Evolutionary conservation across 2,797 vertebrate genomes (phyloP), one percentile per base, ranked within the genome.

Genomic region (Scomberomorus guttatus): DNA sequence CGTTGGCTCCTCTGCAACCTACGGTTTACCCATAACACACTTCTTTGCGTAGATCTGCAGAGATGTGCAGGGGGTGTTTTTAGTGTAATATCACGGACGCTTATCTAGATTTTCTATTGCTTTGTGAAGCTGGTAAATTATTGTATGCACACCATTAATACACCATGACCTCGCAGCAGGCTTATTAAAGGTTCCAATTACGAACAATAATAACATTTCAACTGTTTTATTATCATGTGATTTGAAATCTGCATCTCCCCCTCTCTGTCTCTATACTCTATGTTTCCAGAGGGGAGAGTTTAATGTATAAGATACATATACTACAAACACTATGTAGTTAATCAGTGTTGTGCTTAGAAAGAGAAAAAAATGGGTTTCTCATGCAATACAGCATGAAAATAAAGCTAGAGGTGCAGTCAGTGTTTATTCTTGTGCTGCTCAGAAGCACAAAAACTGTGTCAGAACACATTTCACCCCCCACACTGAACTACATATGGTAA

Each of bases 361-460:
- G 39, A 27, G 71, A n/a, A 20, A 57, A 32, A 50, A 27, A 9
- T 5, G 0, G n/a, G 52, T 72, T 72, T 65, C 22, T 74, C 1
- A 4, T 57, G 76, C 32, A n/a, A 17, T 48, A 27, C 48, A 50
- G 61, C 57, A 46, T 50, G 46, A 66, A 85, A 77, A 78, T 25
- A 62, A 75, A 82, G 51, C 82, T 56, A 5, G 64, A 83, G 62
- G 65, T 77, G 62, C 65, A 73, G 51, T 69, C 24, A 61, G 63
- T 65, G 58, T 82, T 85, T 82, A 48, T 82, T 69, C 52, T 62
- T 18, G 52, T 37, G 42, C 66, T 65, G 76, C 57, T 70, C 42
- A 52, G 55, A 84, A 64, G 79, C 73, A 78, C 63, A 76, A 75
- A 88, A 84, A 88, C 62, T 67, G 75, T 87, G 75, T 87, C 79